Conservation (phyloP, 1,140 invertebrate species). For the Heliconius nattereri region DNA sequence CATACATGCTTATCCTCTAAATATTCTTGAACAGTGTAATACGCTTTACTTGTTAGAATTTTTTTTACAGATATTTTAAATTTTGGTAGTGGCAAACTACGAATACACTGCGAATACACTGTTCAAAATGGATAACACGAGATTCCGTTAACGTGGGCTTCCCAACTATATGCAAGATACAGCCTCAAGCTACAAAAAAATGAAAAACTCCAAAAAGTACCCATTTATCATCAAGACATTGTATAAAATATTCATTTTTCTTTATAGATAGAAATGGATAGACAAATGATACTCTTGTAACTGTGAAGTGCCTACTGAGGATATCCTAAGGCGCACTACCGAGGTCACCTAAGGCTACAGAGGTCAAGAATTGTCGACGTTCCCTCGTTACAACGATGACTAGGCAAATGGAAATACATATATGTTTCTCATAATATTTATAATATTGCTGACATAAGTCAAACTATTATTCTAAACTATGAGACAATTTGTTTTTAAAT, state of each 20-base stretch:
- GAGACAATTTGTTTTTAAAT: too few relatives aligned
- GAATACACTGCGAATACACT: too few relatives aligned
- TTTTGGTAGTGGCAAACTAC: too few relatives aligned
- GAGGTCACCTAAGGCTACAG: neutral
- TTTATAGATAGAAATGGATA: neutral
- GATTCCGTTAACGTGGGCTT: too few relatives aligned
- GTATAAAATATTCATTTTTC: neutral
- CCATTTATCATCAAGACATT: neutral
- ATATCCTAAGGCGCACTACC: neutral
- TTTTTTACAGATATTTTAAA: too few relatives aligned
- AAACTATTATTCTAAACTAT: too few relatives aligned
- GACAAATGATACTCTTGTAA: neutral
- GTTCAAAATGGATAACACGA: too few relatives aligned
- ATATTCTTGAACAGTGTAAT: too few relatives aligned
- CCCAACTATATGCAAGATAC: too few relatives aligned
- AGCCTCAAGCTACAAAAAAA: neutral
- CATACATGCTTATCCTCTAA: too few relatives aligned
- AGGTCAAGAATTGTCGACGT: conserved; percentile 4
- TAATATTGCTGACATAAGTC: too few relatives aligned
- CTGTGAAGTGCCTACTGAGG: neutral
- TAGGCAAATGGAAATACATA: neutral
- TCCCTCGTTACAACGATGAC: neutral
- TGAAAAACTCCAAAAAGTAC: neutral
- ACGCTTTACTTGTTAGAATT: too few relatives aligned
- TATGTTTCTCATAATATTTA: neutral